phyloP scores from a whole-genome alignment of 1,140 invertebrate genomes.

The Drosophila micromelanica region DNA sequence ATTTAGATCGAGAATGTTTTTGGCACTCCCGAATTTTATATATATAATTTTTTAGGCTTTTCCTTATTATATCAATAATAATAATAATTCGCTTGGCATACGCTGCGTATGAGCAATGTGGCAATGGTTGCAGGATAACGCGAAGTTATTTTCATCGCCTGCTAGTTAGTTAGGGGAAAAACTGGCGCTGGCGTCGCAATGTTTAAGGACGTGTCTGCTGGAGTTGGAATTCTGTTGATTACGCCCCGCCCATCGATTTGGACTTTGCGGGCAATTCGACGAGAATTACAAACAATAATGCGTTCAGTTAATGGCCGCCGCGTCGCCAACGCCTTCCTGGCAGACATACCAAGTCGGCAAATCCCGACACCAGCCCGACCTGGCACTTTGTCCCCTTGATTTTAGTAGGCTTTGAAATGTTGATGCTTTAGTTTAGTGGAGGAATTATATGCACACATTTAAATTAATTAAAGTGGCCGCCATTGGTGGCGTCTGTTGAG shows the following conservation, averaged over 20 bases:
- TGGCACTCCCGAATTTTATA: too few species aligned
- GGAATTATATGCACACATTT: constrained; percentile 35
- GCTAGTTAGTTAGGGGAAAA: constrained; percentile 39
- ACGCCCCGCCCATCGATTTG: constrained; percentile 31
- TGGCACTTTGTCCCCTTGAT: constrained; percentile 37
- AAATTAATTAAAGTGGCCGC: constrained; percentile 65
- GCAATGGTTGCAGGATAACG: too few species aligned
- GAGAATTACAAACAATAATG: constrained; percentile 70
- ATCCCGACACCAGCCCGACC: neutral
- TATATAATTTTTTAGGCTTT: constrained; percentile 8
- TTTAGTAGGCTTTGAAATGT: neutral
- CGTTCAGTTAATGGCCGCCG: constrained; percentile 63
- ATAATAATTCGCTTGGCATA: constrained; percentile 29
- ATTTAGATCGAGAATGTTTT: too few species aligned
- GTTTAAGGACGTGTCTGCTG: constrained; percentile 43
- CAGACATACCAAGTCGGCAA: constrained; percentile 35
- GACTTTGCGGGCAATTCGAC: constrained; percentile 28
- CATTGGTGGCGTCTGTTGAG: constrained; percentile 31
- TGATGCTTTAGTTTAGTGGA: constrained; percentile 27
- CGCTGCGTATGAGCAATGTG: constrained; percentile 62
- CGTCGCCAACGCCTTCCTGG: constrained; percentile 43
- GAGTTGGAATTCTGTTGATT: constrained; percentile 54
- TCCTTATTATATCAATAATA: neutral
- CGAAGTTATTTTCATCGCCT: too few species aligned
- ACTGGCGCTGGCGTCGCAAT: constrained; percentile 17